Base-by-base conservation (phyloP, 1,140 invertebrate genomes). In the Stegodyphus dumicola region DNA sequence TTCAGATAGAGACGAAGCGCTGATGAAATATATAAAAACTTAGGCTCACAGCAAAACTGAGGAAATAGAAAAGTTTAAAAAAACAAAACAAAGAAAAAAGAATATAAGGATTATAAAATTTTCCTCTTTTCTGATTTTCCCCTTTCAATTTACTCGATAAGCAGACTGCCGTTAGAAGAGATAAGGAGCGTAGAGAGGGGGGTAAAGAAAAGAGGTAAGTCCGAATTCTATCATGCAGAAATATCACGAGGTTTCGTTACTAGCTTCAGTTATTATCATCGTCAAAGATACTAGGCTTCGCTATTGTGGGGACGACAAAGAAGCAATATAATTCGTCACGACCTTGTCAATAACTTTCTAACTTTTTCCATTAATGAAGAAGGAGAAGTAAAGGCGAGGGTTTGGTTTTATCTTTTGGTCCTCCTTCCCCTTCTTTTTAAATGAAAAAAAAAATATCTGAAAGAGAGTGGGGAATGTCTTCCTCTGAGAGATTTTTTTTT, bases 331-430 rank as follows among this genome's bases (percentile, higher is more conserved):
- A 86, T 86, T 78, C 84, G 75, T 86, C 76, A 78, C 49, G 76
- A 86, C 76, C 84, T 78, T 86, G 84, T 86, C 84, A 86, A 86
- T 86, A 86, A 86, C 66, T 86, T 85, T 85, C 81, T 85, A 85
- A 85, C 81, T 85, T 85, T 85, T 76, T 85, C 81, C 81, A 85
- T 85, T 85, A 85, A 85, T 85, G 81, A 85, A 85, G 73, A 74
- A 13, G 33, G 33, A 33, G 69, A 49, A 51, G 71, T n/a, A 56
- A 83, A 73, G 78, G n/a, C 51, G 81, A 51, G 51, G 81, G 73
- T 70, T 74, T 74, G 81, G 60, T 85, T 85, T 85, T 85, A 85
- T 85, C 81, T 83, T 81, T 79, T 60, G 54, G 71, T 15, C 51
- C 60, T 67, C 66, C 60, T 51, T 64, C 78, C 78, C 77, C 52